Base-by-base conservation (phyloP, 2,888 invertebrate genomes). In the Ennomos quercinarius region DNA sequence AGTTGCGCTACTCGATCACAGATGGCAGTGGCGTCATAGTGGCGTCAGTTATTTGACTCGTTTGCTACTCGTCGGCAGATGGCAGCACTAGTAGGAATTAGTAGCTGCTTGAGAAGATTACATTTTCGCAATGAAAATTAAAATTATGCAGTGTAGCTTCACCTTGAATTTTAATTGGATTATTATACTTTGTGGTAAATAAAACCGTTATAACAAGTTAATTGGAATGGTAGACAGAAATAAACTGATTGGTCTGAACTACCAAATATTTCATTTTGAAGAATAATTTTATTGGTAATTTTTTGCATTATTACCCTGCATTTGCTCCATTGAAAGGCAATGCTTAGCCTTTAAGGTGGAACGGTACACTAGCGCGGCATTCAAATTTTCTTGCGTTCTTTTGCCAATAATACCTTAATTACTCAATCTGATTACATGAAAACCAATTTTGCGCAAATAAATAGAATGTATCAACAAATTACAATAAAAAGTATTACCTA, bases 1-100 rank as follows among this genome's bases (percentile, higher is more conserved):
- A 48, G 44, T 58, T 50, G 10, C 11, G 17, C 61, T 57, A 67
- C 61, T 66, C 47, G 59, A 8, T 48, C 45, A 54, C 47, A 66
- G 68, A 66, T 68, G 66, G 66, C 66, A 43, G 1, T 43, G 9
- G 0, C 1, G 2, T 10, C 35, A 13, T 64, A 43, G 1, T 43
- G 9, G 0, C 1, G 2, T 10, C 35, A 13, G 3, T 0, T 12
- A 10, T 40, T 8, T 5, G 12, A n/a, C 10, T 36, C 45, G 8
- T 56, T 27, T 10, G 11, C 72, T 65, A 65, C 67, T 71, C 55
- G 17, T 9, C 53, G 45, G 52, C 39, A 78, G 79, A 76, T 72
- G 75, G 71, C 77, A 65, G 55, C 48, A 59, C 62, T 36, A 8
- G 6, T 8, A 11, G 0, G 3, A 8, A 9, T n/a, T 44, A 13